Evolutionary conservation across 2,113 vertebrate genomes (phyloP).

Genomic region (Phyllostomus discolor): DNA sequence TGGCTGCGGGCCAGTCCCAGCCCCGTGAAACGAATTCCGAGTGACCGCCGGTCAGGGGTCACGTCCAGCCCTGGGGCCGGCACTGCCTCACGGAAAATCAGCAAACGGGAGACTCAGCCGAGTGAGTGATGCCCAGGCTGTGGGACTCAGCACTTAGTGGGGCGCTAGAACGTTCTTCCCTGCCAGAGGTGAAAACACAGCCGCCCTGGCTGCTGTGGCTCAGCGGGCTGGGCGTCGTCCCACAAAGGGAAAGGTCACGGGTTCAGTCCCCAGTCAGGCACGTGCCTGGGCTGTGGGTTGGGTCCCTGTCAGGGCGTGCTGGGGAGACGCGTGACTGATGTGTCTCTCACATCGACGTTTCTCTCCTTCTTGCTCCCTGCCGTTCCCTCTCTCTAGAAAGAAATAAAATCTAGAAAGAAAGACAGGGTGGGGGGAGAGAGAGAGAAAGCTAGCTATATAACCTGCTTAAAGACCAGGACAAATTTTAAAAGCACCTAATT

Average conservation of each 20-base stretch:
- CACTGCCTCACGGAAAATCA: neutral
- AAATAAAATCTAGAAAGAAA: no score
- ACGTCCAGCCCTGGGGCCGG: neutral
- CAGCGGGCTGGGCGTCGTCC: no score
- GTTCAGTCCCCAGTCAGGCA: no score
- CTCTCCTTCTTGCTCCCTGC: no score
- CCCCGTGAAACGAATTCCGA: neutral
- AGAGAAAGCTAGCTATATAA: neutral
- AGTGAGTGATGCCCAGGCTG: neutral
- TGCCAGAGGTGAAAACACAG: neutral
- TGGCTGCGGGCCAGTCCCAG: neutral
- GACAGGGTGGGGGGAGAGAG: no score
- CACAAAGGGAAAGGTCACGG: no score
- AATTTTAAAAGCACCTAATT: neutral
- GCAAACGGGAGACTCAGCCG: rapidly evolving
- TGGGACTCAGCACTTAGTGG: neutral
- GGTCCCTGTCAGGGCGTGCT: no score
- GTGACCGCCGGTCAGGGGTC: neutral
- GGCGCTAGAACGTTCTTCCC: neutral
- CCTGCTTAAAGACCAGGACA: neutral
- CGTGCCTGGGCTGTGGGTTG: no score
- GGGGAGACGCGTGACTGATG: no score
- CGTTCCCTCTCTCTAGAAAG: no score
- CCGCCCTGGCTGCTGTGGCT: neutral
- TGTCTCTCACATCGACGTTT: no score